These are phyloP conservation scores for Ctenopoma kingsleyae DNA, from an alignment of 2,797 vertebrate species.

Conservation along the genomic window DNA sequence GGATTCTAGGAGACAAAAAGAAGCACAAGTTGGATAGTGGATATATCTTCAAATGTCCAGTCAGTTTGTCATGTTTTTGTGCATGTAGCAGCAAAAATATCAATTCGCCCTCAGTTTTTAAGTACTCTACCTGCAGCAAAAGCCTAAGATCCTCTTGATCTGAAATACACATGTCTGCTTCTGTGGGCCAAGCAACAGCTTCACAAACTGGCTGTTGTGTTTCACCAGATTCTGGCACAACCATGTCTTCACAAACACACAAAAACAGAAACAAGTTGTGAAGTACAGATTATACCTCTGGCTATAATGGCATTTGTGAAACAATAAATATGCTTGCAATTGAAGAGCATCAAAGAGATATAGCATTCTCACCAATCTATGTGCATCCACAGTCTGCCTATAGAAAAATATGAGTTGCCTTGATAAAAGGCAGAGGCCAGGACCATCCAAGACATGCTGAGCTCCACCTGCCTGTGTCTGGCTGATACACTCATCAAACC, in stretches of 20 bases:
- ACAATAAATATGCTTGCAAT: not conserved
- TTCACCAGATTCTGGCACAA: slow-evolving; percentile 96
- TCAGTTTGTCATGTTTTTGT: not conserved
- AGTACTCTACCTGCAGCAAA: slow-evolving; percentile 83
- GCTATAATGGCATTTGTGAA: not conserved
- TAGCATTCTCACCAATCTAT: slow-evolving; percentile 90
- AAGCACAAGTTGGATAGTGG: slow-evolving; percentile 5
- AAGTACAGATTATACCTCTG: not conserved
- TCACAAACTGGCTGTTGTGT: slow-evolving; percentile 91
- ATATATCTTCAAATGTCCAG: not conserved
- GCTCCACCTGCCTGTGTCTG: slow-evolving; percentile 84
- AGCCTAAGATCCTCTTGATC: slow-evolving; percentile 94
- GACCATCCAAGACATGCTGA: slow-evolving; percentile 79
- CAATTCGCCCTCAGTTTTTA: not conserved
- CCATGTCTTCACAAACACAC: slow-evolving; percentile 89
- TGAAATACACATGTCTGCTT: slow-evolving; percentile 95
- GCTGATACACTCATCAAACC: slow-evolving; percentile 89
- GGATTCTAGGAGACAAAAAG: slow-evolving; percentile 82
- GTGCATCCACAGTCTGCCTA: slow-evolving; percentile 91
- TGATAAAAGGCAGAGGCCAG: slow-evolving; percentile 89
- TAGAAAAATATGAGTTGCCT: slow-evolving; percentile 97
- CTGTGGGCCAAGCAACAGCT: slow-evolving; percentile 90
- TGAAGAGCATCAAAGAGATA: not conserved
- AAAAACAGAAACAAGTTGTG: slow-evolving; percentile 33
- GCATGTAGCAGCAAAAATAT: not conserved